Percentiles rank a stretch among this genome's conserved stretches.
These are phyloP conservation scores for Enteromius trimaculatus DNA, from an alignment of 2,797 vertebrate genomes.

Conservation along the genomic window DNA sequence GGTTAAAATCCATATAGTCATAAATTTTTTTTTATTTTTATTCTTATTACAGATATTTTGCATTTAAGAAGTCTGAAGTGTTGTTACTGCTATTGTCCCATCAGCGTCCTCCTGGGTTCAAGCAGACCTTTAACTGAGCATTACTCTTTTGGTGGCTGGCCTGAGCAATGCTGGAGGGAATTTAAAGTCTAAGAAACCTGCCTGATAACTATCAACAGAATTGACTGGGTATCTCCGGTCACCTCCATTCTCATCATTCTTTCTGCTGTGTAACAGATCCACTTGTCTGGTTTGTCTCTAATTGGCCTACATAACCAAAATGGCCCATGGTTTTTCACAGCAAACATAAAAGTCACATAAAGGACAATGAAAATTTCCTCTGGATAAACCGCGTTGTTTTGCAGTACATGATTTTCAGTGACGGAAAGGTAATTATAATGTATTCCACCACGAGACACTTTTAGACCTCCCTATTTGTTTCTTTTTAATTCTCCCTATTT, in stretches of 20 bases:
- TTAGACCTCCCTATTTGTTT: conserved; percentile 54
- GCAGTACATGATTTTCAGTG: conserved; percentile 19
- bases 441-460: conserved; percentile 49
- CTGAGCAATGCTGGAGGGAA: not conserved
- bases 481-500: conserved; percentile 54
- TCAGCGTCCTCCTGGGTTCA: not conserved
- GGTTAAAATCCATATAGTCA: not conserved
- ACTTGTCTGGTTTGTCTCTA: conserved; percentile 15
- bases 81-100: not conserved
- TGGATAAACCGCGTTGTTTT: conserved; percentile 27
- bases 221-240: not conserved
- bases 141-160: not conserved
- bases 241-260: not conserved
- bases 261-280: not conserved
- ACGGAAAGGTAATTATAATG: conserved; percentile 58
- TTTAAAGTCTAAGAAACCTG: not conserved
- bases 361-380: conserved; percentile 33
- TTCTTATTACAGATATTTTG: not conserved
- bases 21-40: not conserved
- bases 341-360: conserved; percentile 50
- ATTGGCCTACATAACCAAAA: conserved; percentile 42
- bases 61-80: not conserved
- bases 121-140: not conserved
- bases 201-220: not conserved
- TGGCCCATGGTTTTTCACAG: conserved; percentile 11